Conservation (phyloP, 2,113 vertebrate genomes). For the Pterocles burchelli region DNA sequence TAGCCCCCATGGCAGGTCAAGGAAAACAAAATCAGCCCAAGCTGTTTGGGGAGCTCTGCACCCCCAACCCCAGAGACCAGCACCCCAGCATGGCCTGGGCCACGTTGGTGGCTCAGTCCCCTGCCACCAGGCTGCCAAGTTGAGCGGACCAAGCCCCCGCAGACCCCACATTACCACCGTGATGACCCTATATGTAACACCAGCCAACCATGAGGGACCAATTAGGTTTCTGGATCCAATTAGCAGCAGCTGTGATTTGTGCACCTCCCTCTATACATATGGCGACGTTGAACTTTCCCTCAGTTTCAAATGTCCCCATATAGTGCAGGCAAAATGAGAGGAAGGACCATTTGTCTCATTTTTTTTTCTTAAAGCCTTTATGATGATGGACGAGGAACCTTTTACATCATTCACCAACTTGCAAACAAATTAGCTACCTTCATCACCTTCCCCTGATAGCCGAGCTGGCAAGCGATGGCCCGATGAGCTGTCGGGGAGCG, state of each 20-base stretch:
- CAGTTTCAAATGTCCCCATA: conserved; percentile 1
- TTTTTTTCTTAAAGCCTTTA: conserved; percentile 32
- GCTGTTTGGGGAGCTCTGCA: not conserved
- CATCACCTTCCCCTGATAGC: conserved; percentile 32
- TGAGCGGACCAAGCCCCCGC: accelerated
- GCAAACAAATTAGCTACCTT: conserved; percentile 66
- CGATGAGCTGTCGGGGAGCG: not conserved
- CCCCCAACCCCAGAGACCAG: not conserved
- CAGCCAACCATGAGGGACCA: conserved; percentile 39
- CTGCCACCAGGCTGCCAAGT: not conserved
- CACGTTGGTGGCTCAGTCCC: not conserved
- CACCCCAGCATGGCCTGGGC: accelerated
- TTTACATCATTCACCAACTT: conserved; percentile 50
- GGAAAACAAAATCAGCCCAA: not conserved
- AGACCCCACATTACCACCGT: not conserved
- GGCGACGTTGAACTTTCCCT: conserved; percentile 57
- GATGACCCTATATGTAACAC: not conserved
- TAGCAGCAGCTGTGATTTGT: conserved; percentile 74
- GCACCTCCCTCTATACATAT: conserved; percentile 47
- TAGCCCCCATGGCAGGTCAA: not conserved
- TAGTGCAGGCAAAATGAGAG: not conserved
- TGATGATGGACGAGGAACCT: conserved; percentile 63
- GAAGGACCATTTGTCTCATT: conserved; percentile 39
- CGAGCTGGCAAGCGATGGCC: not conserved
- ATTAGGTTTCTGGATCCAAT: conserved; percentile 65